Percentiles rank a stretch among this genome's conserved stretches.
phyloP scores from a whole-genome alignment of 2,113 vertebrate genomes.

The Glaucomys volans region DNA sequence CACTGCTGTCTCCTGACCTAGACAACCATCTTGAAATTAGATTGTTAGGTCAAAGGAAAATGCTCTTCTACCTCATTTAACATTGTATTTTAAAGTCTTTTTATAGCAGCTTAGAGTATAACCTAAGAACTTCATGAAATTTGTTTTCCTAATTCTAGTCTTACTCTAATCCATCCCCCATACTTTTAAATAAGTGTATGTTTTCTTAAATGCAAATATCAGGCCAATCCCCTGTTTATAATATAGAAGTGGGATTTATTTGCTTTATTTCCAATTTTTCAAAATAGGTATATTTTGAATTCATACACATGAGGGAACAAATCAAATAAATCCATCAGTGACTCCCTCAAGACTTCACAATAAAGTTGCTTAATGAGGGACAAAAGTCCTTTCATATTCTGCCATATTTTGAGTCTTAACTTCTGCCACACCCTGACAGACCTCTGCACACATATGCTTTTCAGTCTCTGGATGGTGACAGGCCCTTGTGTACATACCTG shows the following conservation, averaged over 20 bases:
- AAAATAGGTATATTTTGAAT: conserved; percentile 56
- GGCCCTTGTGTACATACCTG: not conserved
- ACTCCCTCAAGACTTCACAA: conserved; percentile 46
- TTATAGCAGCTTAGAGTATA: not conserved
- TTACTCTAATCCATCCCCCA: not conserved
- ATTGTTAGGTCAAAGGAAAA: not conserved
- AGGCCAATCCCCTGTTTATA: not conserved
- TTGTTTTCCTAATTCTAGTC: not conserved
- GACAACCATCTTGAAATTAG: not conserved
- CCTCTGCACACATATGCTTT: not conserved
- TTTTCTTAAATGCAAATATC: conserved; percentile 49
- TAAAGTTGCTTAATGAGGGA: conserved; percentile 53
- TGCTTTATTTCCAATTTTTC: conserved; percentile 52
- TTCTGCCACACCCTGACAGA: not conserved
- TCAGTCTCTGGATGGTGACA: not conserved
- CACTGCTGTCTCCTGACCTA: not conserved
- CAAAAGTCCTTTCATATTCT: not conserved
- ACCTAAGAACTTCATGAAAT: not conserved
- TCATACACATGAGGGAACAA: conserved; percentile 63
- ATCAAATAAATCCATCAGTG: conserved; percentile 52
- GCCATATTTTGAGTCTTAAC: not conserved
- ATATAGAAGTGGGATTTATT: conserved; percentile 60
- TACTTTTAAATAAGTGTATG: not conserved
- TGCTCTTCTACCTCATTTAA: not conserved
- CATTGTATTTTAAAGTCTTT: not conserved